A percentile compares a stretch with the other conserved stretches of the same genome.
phyloP scores from a whole-genome alignment of 30 jellyfish, hydroid and myxozoan species.

The Nemopilema nomurai region DNA sequence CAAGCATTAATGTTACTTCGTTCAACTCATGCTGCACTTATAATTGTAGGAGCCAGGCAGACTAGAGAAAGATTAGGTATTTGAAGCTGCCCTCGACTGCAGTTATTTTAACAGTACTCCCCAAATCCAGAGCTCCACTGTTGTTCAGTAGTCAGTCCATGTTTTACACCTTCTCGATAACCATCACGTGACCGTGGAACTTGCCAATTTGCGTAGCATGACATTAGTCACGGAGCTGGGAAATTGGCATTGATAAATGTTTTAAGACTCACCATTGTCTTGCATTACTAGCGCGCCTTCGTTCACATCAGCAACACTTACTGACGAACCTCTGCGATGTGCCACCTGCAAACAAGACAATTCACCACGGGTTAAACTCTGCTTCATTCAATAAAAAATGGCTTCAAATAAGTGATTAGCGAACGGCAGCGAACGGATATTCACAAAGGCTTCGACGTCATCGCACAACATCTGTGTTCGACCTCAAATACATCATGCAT shows the following conservation, averaged over 20 bases:
- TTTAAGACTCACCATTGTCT: conserved; percentile 44
- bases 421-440: not conserved
- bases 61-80: no score
- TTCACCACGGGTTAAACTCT: not conserved
- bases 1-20: no score
- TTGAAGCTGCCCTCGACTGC: no score
- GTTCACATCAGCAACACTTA: conserved; percentile 19
- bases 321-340: conserved; percentile 11
- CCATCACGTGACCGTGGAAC: not conserved
- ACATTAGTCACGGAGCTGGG: not conserved
- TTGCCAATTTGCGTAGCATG: not conserved
- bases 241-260: not conserved
- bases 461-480: not conserved
- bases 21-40: no score
- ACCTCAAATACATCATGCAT: no score
- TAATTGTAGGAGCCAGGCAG: no score
- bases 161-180: not conserved
- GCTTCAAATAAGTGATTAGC: not conserved
- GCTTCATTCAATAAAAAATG: not conserved
- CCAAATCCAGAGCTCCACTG: no score
- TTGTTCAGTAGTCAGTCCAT: not conserved
- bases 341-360: conserved; percentile 16
- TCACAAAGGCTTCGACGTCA: not conserved
- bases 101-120: no score
- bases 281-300: conserved; percentile 30